Evolutionary conservation across 2,113 vertebrate species (phyloP).

Genomic region (Cinclus cinclus): DNA sequence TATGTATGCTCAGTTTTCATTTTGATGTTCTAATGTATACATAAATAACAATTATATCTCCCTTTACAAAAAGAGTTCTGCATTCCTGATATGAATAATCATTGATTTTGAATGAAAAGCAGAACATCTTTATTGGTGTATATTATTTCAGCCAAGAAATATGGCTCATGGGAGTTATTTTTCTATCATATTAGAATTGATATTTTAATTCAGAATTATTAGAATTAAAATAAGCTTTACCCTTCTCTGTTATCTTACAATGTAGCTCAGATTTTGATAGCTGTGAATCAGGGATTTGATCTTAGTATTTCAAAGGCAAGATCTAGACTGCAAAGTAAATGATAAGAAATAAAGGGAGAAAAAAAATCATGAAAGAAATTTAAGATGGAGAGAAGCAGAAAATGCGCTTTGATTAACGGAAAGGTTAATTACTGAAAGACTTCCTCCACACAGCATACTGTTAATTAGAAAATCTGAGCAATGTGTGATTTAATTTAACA

Average conservation of each 20-base stretch:
- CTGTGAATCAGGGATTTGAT: background rate
- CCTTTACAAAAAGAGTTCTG: background rate
- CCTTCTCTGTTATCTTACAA: background rate
- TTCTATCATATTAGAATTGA: background rate
- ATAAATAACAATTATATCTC: background rate
- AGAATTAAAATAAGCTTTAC: background rate
- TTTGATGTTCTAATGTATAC: background rate
- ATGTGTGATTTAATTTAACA: conserved; percentile 14
- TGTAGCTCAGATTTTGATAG: background rate
- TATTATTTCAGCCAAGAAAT: background rate
- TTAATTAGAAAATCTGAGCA: background rate
- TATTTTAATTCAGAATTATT: background rate
- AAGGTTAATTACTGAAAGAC: conserved; percentile 35
- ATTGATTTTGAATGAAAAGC: background rate
- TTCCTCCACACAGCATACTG: background rate
- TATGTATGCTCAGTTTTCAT: background rate
- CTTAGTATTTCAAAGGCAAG: conserved; percentile 9
- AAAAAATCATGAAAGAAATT: background rate
- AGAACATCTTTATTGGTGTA: background rate
- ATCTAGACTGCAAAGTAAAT: background rate
- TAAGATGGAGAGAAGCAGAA: background rate
- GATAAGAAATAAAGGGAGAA: background rate
- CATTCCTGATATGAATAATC: background rate
- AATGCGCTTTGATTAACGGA: conserved; percentile 6
- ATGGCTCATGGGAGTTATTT: background rate